phyloP scores from a whole-genome alignment of 2,797 vertebrate species.

The Betta splendens region DNA sequence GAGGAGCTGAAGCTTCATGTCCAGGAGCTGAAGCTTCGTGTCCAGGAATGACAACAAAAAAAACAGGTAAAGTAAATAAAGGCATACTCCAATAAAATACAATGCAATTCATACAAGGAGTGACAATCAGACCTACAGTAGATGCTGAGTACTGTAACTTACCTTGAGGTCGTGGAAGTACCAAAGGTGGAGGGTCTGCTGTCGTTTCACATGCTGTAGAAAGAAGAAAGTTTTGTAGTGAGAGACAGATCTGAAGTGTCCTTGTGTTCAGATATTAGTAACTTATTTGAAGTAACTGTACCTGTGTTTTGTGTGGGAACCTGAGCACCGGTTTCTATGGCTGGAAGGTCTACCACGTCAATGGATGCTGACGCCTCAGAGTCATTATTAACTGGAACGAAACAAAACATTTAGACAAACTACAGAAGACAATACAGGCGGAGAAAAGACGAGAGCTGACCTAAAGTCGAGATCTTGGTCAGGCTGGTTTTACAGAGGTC shows the following conservation, averaged over 20 bases:
- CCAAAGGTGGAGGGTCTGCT: conserved; percentile 31
- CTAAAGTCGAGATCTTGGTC: conserved; percentile 59
- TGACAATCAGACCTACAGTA: background rate
- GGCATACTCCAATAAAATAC: too few species aligned
- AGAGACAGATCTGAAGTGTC: background rate
- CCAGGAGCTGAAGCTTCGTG: too few species aligned
- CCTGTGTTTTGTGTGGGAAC: conserved; percentile 36
- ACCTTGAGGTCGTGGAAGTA: conserved; percentile 38
- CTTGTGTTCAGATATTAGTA: background rate
- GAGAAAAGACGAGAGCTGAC: conserved; percentile 37
- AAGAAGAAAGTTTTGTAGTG: background rate
- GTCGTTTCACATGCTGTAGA: conserved; percentile 47
- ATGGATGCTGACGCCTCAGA: conserved; percentile 5
- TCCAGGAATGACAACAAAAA: background rate
- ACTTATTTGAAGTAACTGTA: background rate
- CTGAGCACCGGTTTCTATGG: conserved; percentile 7
- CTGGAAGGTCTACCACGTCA: background rate
- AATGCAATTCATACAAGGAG: too few species aligned
- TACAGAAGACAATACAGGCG: background rate
- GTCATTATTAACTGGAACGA: conserved; percentile 68
- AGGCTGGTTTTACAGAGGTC: conserved; percentile 69
- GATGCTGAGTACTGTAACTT: conserved; percentile 2
- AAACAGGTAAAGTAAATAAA: background rate
- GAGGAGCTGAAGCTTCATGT: conserved; percentile 53
- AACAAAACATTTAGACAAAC: background rate